Evolutionary conservation across 2,113 vertebrate species (phyloP).

Genomic region (Thinocorus orbignyianus): DNA sequence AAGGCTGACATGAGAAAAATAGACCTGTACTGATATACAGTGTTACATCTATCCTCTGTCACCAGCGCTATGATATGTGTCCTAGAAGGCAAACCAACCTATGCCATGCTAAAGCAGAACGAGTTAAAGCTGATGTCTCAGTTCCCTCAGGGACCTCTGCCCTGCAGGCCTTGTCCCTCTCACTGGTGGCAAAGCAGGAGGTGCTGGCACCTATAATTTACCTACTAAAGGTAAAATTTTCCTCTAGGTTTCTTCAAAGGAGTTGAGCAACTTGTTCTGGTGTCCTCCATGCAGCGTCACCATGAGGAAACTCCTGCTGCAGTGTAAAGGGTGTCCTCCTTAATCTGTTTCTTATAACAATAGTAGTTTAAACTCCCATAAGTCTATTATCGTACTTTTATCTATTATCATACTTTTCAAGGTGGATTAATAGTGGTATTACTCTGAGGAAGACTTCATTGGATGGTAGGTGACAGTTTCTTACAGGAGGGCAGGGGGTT

Average conservation of each 20-base stretch:
- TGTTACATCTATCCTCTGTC: fast-evolving
- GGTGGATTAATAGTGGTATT: background rate
- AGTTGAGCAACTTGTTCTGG: background rate
- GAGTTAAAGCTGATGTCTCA: background rate
- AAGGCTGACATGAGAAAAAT: background rate
- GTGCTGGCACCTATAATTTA: background rate
- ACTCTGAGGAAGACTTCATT: background rate
- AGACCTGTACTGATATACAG: background rate
- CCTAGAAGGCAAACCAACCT: background rate
- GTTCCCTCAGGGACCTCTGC: no score
- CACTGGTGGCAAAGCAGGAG: background rate
- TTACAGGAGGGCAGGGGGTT: background rate
- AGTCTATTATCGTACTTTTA: background rate
- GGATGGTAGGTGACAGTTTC: background rate
- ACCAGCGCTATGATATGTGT: background rate
- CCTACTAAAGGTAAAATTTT: background rate
- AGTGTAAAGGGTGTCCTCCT: background rate
- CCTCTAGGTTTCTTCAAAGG: background rate
- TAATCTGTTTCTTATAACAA: background rate
- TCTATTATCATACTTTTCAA: background rate
- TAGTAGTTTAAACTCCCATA: background rate
- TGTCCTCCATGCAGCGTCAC: background rate
- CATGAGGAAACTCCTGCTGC: background rate
- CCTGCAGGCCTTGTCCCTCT: background rate
- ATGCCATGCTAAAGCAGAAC: background rate